Evolutionary conservation across 1,140 invertebrate species (phyloP).

Genomic region (Magallana angulata): DNA sequence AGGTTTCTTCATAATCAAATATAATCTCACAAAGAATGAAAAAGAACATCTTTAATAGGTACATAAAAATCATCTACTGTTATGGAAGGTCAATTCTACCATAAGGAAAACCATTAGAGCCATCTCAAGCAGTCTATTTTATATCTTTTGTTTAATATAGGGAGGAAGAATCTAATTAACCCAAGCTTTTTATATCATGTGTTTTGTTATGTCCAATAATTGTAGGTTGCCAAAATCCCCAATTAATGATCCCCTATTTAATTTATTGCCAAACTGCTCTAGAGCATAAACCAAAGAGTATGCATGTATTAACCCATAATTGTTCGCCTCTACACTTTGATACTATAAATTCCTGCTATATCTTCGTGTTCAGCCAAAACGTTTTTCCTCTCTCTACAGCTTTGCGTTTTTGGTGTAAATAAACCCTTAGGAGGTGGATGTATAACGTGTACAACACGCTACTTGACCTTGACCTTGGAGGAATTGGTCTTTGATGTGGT

Average conservation of each 20-base stretch:
- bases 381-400: not conserved
- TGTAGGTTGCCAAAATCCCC: constrained; percentile 18
- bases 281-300: not conserved
- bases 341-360: constrained; percentile 36
- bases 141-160: not conserved
- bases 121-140: not conserved
- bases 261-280: not conserved
- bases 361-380: not conserved
- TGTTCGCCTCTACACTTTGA: not conserved
- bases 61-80: not conserved
- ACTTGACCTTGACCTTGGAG: constrained; percentile 16
- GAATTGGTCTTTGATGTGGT: constrained; percentile 30
- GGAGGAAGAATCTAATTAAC: constrained; percentile 15
- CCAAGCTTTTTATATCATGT: not conserved
- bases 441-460: constrained; percentile 12
- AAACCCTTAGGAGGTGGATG: constrained; percentile 27
- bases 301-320: constrained; percentile 2
- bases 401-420: constrained; percentile 7
- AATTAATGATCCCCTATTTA: constrained; percentile 20
- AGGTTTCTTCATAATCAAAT: constrained; percentile 8
- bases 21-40: not conserved
- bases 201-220: constrained; percentile 3
- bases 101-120: not conserved
- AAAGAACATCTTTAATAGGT: constrained; percentile 21
- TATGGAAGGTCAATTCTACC: not conserved